Evolutionary conservation across 2,888 invertebrate species (phyloP).

Genomic region (Chrysina gloriosa): DNA sequence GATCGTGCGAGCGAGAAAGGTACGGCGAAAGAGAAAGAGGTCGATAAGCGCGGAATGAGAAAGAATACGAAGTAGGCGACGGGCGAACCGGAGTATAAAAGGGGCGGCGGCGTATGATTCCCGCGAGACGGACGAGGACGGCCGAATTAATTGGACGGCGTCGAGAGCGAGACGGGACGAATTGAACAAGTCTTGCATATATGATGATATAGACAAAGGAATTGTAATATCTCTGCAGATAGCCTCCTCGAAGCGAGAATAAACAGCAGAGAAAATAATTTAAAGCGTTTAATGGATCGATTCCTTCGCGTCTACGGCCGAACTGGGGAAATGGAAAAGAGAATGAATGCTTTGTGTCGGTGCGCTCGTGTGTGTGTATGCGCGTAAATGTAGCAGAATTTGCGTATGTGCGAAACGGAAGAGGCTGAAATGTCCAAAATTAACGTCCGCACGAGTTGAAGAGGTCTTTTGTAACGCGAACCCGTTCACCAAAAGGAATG

Average conservation of each 20-base stretch:
- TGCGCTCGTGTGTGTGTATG: background rate
- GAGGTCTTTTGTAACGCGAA: no score
- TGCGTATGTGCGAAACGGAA: constrained; percentile 7
- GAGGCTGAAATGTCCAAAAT: constrained; percentile 11
- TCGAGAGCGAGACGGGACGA: constrained; percentile 54
- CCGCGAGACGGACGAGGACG: constrained; percentile 60
- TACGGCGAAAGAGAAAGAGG: background rate
- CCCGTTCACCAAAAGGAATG: no score
- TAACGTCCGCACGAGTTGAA: no score
- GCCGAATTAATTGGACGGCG: constrained; percentile 60
- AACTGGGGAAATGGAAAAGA: constrained; percentile 29
- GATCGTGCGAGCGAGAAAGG: background rate
- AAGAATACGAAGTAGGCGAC: constrained; percentile 43
- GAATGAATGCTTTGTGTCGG: constrained; percentile 17
- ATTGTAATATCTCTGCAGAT: constrained; percentile 63
- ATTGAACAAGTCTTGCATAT: constrained; percentile 65
- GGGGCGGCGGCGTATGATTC: constrained; percentile 59
- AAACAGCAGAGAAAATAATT: constrained; percentile 59
- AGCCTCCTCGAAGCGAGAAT: constrained; percentile 56
- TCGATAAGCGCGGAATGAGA: constrained; percentile 40
- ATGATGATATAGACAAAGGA: constrained; percentile 66
- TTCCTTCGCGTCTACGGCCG: constrained; percentile 40
- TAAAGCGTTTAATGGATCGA: constrained; percentile 57
- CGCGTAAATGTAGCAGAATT: background rate
- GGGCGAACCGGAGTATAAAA: constrained; percentile 40